Evolutionary conservation across 2,113 vertebrate genomes (phyloP), one percentile per base, ranked within the genome.

Genomic region (Tetraodon nigroviridis): DNA sequence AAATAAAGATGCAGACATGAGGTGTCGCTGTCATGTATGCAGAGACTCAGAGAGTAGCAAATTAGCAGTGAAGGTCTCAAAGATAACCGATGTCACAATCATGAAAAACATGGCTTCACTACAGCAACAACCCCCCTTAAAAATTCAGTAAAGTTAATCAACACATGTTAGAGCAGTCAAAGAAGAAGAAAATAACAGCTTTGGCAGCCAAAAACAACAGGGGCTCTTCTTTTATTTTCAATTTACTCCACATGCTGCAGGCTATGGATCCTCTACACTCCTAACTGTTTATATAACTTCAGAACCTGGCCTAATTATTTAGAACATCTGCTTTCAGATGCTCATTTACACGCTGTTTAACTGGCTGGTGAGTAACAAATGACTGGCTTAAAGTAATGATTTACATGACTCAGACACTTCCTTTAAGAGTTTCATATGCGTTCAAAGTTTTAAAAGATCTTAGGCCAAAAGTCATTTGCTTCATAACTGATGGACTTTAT

Each of bases 201-300:
- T 19, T 24, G 55, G 18, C 19, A 12, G 56, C 71, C 48, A 67
- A 65, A 49, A 56, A 56, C 16, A 6, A 58, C 64, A 61, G 48
- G 58, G 55, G 63, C 59, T 55, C 55, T 48, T 63, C 51, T 61
- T 80, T 50, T 57, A 51, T 55, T 37, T 40, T n/a, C 32, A 60
- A 50, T 54, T 21, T 18, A 15, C 32, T 37, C 32, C 32, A 37
- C 32, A 37, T 37, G 32, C 32, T 12, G 11, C 8, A 37, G 32
- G 32, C 32, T 58, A 72, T 46, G 44, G n/a, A 46, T n/a, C 44
- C 44, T 46, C 44, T 46, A 5, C 15, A 16, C 44, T 46, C 32
- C n/a, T 46, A 2, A n/a, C 3, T 37, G 32, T 37, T 37, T 10
- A 37, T 37, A 37, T 37, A 37, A 37, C 32, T 37, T 37, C 32